Evolutionary conservation across 1,140 invertebrate genomes (phyloP).

Genomic region (Drosophila bifasciata): DNA sequence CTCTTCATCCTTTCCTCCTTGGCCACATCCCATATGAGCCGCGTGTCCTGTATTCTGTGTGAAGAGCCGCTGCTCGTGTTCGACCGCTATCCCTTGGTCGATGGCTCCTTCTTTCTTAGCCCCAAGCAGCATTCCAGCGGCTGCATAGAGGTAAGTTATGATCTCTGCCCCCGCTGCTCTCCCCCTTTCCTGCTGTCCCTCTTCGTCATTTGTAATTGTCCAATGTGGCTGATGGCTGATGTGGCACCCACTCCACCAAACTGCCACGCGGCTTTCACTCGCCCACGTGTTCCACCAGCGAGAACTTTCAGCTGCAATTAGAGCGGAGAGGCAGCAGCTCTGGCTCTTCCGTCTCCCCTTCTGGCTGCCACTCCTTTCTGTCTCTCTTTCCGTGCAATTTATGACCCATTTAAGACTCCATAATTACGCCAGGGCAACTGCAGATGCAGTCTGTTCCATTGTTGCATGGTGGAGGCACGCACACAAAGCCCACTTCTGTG

Average conservation of each 20-base stretch:
- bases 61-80: constrained; percentile 95
- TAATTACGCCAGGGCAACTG: constrained; percentile 68
- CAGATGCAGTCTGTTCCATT: constrained; percentile 32
- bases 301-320: constrained; percentile 62
- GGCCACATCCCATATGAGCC: constrained; percentile 92
- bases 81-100: constrained; percentile 97
- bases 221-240: constrained; percentile 36
- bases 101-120: constrained; percentile 98
- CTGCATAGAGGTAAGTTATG: constrained; percentile 90
- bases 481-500: constrained; percentile 56
- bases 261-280: constrained; percentile 45
- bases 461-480: constrained; percentile 21
- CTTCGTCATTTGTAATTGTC: constrained; percentile 72
- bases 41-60: constrained; percentile 95
- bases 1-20: constrained; percentile 96
- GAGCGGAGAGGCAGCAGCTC: constrained; percentile 21
- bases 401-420: constrained; percentile 82
- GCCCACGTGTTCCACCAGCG: constrained; percentile 37
- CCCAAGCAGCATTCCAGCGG: constrained; percentile 93
- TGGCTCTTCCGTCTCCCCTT: neutral
- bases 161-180: neutral
- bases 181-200: constrained; percentile 3
- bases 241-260: constrained; percentile 15
- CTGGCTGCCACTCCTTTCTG: constrained; percentile 11
- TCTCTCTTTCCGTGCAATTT: constrained; percentile 62